A percentile compares a stretch with the other conserved stretches of the same genome.
phyloP scores from a whole-genome alignment of 2,113 vertebrate species.

The Leucopsar rothschildi region DNA sequence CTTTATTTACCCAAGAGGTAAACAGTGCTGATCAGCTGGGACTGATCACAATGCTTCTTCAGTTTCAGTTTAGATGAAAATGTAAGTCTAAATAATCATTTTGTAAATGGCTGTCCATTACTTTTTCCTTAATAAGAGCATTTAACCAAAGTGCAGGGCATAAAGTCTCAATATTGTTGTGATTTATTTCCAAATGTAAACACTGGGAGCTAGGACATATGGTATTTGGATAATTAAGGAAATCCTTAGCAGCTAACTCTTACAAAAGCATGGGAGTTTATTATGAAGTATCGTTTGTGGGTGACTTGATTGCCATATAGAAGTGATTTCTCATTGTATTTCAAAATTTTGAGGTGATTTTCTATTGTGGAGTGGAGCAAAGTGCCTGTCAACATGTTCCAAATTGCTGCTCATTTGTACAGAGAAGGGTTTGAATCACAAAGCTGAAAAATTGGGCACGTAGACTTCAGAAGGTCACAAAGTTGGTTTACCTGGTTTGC shows the following conservation, averaged over 20 bases:
- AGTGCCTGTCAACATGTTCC: neutral
- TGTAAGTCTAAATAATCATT: neutral
- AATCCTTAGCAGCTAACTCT: neutral
- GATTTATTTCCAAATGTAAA: constrained; percentile 1
- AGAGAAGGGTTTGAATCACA: neutral
- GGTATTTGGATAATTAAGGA: constrained; percentile 17
- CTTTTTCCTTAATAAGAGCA: neutral
- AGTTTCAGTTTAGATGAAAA: constrained; percentile 43
- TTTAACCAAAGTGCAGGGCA: neutral
- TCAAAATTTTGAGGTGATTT: neutral
- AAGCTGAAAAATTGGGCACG: neutral
- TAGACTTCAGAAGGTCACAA: no score
- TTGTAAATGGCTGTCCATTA: neutral
- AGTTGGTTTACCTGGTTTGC: neutral
- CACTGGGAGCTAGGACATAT: neutral
- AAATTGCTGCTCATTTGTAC: neutral
- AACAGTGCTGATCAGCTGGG: constrained; percentile 29
- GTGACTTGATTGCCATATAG: neutral
- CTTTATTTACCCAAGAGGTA: constrained; percentile 46
- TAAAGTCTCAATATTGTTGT: neutral
- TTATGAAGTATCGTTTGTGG: neutral
- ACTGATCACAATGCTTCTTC: constrained; percentile 20
- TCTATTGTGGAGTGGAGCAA: neutral
- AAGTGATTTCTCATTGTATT: neutral
- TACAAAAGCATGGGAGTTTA: neutral